These are phyloP conservation scores for Leptothorax acervorum DNA, from an alignment of 2,888 invertebrate genomes.

Conservation along the genomic window DNA sequence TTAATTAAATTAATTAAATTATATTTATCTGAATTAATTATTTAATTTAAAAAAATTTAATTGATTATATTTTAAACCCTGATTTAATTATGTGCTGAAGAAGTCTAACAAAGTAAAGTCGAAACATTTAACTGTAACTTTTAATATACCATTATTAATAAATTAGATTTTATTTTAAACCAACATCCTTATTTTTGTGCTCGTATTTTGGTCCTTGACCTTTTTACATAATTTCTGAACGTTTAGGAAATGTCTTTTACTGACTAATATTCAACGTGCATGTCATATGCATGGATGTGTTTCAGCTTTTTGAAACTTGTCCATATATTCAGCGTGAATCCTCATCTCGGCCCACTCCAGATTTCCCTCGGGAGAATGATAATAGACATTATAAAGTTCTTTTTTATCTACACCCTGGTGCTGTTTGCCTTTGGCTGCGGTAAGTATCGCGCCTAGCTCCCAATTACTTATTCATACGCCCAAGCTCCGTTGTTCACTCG, in stretches of 20 bases:
- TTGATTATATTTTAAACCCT: too few relatives aligned
- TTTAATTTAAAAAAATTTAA: too few relatives aligned
- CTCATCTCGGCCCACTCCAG: constrained; percentile 97
- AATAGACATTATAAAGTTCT: constrained; percentile 97
- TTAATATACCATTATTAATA: too few relatives aligned
- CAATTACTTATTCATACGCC: constrained; percentile 47
- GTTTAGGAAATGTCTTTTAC: background rate
- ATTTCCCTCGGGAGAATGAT: constrained; percentile 98
- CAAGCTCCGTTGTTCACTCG: background rate
- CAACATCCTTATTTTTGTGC: too few relatives aligned
- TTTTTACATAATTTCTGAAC: too few relatives aligned
- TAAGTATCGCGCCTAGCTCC: constrained; percentile 83
- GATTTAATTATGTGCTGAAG: too few relatives aligned
- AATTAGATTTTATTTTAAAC: too few relatives aligned
- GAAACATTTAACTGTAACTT: too few relatives aligned
- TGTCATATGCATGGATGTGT: constrained; percentile 60
- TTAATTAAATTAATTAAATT: too few relatives aligned
- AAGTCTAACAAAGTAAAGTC: too few relatives aligned
- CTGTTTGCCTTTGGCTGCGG: constrained; percentile 98
- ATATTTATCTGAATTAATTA: too few relatives aligned
- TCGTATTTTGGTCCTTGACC: too few relatives aligned
- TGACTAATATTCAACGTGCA: background rate
- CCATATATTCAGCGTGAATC: constrained; percentile 98
- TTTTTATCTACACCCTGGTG: constrained; percentile 97
- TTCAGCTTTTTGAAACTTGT: constrained; percentile 96